Conservation (phyloP, 2,113 vertebrate genomes). For the Acanthochromis polyacanthus region DNA sequence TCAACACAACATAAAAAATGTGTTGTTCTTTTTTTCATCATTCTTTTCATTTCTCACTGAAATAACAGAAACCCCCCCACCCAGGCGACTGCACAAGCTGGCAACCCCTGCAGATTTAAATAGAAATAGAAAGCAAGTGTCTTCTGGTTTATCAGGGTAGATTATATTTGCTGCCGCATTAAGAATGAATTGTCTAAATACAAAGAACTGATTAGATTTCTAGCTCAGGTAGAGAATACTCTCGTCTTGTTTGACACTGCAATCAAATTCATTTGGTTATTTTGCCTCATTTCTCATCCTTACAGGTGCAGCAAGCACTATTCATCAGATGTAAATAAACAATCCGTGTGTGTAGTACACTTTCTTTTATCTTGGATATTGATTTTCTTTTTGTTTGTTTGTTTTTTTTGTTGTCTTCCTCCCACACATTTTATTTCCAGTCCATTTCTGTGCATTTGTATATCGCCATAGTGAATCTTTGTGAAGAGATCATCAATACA, state of each 20-base stretch:
- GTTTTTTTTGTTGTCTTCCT: background rate
- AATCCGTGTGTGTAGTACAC: background rate
- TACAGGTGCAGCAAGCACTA: background rate
- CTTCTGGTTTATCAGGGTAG: slow-evolving; percentile 36
- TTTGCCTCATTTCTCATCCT: slow-evolving; percentile 36
- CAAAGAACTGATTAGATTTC: slow-evolving; percentile 43
- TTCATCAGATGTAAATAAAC: slow-evolving; percentile 34
- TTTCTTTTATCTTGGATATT: slow-evolving; percentile 40
- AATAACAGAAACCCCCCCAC: slow-evolving; percentile 51
- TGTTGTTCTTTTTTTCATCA: slow-evolving; percentile 6
- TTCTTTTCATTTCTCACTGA: slow-evolving; percentile 9
- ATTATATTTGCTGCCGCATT: slow-evolving; percentile 57
- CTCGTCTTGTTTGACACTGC: background rate
- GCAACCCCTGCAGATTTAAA: slow-evolving; percentile 42
- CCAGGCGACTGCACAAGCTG: slow-evolving; percentile 18
- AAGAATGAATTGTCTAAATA: slow-evolving; percentile 43
- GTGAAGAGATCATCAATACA: slow-evolving; percentile 37
- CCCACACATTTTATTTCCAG: background rate
- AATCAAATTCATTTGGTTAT: slow-evolving; percentile 39
- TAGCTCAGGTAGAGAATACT: slow-evolving; percentile 25
- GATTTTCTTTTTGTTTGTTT: slow-evolving; percentile 36
- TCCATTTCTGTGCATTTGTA: slow-evolving; percentile 31
- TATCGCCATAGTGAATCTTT: slow-evolving; percentile 31
- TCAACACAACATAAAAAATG: slow-evolving; percentile 37
- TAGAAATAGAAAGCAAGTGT: slow-evolving; percentile 58